Evolutionary conservation across 2,113 vertebrate genomes (phyloP).

Genomic region (Ictalurus furcatus): DNA sequence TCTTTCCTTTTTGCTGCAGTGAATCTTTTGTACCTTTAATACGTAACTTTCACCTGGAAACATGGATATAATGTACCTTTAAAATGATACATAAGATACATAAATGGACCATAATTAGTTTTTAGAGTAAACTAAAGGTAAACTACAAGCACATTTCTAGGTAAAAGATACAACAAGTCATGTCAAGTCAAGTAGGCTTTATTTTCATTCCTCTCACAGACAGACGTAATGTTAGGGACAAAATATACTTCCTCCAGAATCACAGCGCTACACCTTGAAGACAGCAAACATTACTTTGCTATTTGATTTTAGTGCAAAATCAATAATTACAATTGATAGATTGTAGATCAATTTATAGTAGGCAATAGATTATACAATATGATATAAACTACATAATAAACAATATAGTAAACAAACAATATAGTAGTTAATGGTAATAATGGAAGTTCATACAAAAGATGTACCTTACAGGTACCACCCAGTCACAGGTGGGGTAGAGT

Average conservation of each 20-base stretch:
- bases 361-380: not conserved
- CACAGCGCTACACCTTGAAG: not conserved
- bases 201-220: not conserved
- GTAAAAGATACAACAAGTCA: not conserved
- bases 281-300: not conserved
- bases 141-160: not conserved
- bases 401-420: not conserved
- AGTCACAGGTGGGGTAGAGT: not conserved
- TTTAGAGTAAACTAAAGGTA: not conserved
- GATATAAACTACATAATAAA: not conserved
- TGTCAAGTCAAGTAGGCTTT: not conserved
- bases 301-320: not conserved
- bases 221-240: not conserved
- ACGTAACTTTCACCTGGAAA: not conserved
- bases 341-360: not conserved
- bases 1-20: not conserved
- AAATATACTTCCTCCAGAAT: not conserved
- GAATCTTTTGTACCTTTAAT: not conserved
- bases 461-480: not conserved
- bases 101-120: not conserved
- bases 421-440: no score
- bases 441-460: not conserved
- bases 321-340: not conserved
- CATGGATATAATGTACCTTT: not conserved
- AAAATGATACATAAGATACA: not conserved